These are phyloP conservation scores for Bombus balteatus DNA, from an alignment of 1,140 invertebrate species.

Conservation along the genomic window DNA sequence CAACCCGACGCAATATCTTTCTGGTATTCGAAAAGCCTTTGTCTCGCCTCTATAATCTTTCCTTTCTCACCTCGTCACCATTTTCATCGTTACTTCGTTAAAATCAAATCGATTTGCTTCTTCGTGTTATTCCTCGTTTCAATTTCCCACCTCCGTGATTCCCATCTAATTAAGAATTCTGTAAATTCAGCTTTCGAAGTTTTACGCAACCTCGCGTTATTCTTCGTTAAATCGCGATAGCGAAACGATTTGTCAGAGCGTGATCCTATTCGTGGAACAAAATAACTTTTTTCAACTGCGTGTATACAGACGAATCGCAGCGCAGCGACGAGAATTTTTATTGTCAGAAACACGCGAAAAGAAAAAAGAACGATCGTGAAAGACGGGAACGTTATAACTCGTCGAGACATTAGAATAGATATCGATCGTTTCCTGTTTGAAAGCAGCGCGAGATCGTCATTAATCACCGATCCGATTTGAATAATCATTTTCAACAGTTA, in stretches of 20 bases:
- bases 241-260: no score
- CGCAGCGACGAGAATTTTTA: neutral
- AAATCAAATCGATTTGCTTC: neutral
- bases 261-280: no score
- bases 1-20: constrained; percentile 41
- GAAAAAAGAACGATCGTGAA: neutral
- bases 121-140: no score
- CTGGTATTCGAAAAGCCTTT: constrained; percentile 43
- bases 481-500: constrained; percentile 4
- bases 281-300: no score
- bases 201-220: no score
- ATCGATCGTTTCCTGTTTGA: constrained; percentile 26
- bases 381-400: neutral
- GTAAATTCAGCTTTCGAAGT: no score
- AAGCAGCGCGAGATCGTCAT: constrained; percentile 2
- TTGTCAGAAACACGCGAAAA: neutral
- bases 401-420: constrained; percentile 22
- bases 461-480: constrained; percentile 10
- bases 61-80: neutral
- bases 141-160: no score
- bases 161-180: no score
- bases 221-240: no score
- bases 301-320: neutral
- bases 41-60: neutral
- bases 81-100: neutral